These are phyloP conservation scores for Drosophila parvula DNA, from an alignment of 1,140 invertebrate genomes.

Conservation along the genomic window DNA sequence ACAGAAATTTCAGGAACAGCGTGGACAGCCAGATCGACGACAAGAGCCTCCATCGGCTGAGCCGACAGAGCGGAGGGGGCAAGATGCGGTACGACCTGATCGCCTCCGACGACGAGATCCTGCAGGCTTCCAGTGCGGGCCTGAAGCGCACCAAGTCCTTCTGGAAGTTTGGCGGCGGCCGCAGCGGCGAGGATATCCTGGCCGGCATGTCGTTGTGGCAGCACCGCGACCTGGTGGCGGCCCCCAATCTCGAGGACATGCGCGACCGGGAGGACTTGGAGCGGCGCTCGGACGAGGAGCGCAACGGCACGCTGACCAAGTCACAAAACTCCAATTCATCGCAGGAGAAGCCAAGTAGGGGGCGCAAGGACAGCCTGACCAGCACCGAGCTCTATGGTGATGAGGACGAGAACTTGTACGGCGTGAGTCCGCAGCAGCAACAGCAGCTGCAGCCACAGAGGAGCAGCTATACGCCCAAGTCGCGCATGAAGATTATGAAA, in stretches of 20 bases:
- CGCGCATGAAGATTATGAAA: conserved; percentile 83
- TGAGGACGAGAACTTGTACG: conserved; percentile 81
- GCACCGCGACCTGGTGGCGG: conserved; percentile 90
- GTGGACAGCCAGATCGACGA: conserved; percentile 81
- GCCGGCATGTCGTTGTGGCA: conserved; percentile 94
- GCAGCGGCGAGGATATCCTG: conserved; percentile 87
- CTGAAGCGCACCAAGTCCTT: conserved; percentile 93
- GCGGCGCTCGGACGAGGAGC: conserved; percentile 84
- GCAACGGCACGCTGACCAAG: conserved; percentile 67
- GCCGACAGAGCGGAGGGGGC: conserved; percentile 56
- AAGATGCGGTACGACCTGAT: conserved; percentile 85
- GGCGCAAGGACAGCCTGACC: conserved; percentile 77
- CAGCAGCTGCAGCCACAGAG: conserved; percentile 49
- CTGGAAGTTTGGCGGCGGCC: conserved; percentile 90
- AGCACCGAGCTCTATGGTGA: conserved; percentile 75
- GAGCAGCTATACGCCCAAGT: conserved; percentile 78
- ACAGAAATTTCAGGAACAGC: conserved; percentile 78
- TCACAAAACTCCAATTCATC: conserved; percentile 76
- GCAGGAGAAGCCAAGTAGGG: conserved; percentile 62
- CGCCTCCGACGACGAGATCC: conserved; percentile 79
- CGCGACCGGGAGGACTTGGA: conserved; percentile 75
- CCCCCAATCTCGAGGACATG: conserved; percentile 84
- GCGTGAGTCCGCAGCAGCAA: conserved; percentile 62
- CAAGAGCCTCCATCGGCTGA: conserved; percentile 68
- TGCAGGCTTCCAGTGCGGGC: conserved; percentile 77